Evolutionary conservation across 1,140 invertebrate genomes (phyloP).

Genomic region (Metaphire vulgaris): DNA sequence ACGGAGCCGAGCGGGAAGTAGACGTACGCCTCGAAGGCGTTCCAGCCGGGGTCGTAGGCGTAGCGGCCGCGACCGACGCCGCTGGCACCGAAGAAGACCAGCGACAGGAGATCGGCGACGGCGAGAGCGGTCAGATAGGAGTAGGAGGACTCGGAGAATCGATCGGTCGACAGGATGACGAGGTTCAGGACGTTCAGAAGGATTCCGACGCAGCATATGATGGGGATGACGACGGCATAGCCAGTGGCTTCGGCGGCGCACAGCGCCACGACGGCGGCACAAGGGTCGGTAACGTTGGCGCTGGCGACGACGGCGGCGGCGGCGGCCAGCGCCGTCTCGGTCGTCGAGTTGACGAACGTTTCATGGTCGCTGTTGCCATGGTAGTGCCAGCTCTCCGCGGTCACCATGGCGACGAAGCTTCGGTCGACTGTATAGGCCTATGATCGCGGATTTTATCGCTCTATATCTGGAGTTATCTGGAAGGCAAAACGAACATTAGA

Average conservation of each 20-base stretch:
- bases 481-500: no score
- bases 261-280: background rate
- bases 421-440: no score
- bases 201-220: conserved; percentile 30
- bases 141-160: conserved; percentile 32
- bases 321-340: no score
- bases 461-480: no score
- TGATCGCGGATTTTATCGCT: no score
- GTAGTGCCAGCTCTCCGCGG: no score
- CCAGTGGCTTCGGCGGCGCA: background rate
- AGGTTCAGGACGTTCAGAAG: conserved; percentile 32
- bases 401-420: no score
- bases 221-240: conserved; percentile 26
- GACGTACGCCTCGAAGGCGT: conserved; percentile 27
- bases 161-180: conserved; percentile 11
- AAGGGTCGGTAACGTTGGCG: no score
- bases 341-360: no score
- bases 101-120: conserved; percentile 26
- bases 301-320: no score
- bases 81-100: conserved; percentile 23
- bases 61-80: conserved; percentile 25
- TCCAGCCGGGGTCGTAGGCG: conserved; percentile 7
- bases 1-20: conserved; percentile 29
- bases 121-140: conserved; percentile 31
- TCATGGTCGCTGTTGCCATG: no score